Evolutionary conservation across 2,113 vertebrate genomes (phyloP).

Genomic region (Amphiprion ocellaris): DNA sequence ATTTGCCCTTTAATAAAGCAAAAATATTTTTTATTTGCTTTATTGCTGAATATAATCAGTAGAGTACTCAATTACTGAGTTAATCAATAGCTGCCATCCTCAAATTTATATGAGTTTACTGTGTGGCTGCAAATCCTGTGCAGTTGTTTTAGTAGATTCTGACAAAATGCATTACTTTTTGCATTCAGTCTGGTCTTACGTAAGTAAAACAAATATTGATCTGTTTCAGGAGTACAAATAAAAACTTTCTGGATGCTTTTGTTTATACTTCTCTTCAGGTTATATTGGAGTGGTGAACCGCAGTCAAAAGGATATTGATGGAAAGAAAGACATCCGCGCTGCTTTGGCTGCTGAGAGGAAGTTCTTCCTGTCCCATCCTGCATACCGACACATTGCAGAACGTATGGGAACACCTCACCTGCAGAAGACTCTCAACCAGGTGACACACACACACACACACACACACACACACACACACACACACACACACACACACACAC

Average conservation of each 20-base stretch:
- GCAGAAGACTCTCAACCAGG: slow-evolving; percentile 95
- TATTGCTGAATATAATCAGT: no score
- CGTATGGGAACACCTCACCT: slow-evolving; percentile 96
- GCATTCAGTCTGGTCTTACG: no score
- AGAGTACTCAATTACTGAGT: no score
- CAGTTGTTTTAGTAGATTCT: no score
- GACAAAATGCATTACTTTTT: no score
- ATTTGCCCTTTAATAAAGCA: no score
- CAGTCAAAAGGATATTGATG: slow-evolving; percentile 98
- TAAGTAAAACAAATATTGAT: background rate
- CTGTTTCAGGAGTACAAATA: background rate
- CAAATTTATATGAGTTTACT: no score
- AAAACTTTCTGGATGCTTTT: no score
- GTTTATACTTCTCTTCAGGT: slow-evolving; percentile 76
- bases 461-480: background rate
- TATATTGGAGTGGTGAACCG: slow-evolving; percentile 98
- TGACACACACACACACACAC: slow-evolving; percentile 56
- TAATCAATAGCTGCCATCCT: no score
- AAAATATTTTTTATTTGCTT: no score
- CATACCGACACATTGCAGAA: slow-evolving; percentile 95
- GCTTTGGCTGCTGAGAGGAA: slow-evolving; percentile 95
- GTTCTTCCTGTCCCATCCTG: slow-evolving; percentile 96
- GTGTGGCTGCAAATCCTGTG: no score
- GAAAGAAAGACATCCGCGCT: slow-evolving; percentile 92
- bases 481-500: background rate